Evolutionary conservation across 2,797 vertebrate species (phyloP).

Genomic region (Artibeus jamaicensis): DNA sequence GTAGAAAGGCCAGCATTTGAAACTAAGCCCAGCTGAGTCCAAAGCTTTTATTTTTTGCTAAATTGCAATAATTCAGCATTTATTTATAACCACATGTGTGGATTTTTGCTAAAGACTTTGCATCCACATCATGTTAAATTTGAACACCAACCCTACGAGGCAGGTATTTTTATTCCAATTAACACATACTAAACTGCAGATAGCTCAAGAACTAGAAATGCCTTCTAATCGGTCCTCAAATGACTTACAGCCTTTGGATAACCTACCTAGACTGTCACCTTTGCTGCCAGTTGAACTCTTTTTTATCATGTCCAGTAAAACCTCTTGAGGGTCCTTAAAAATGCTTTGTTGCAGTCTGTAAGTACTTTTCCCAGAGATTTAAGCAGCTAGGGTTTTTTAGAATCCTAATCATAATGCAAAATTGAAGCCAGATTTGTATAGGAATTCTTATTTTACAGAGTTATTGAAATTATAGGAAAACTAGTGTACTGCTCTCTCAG

Average conservation of each 20-base stretch:
- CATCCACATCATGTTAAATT: neutral
- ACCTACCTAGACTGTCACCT: neutral
- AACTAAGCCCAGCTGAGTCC: neutral
- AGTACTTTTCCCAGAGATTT: neutral
- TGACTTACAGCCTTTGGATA: neutral
- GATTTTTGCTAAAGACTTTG: neutral
- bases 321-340: neutral
- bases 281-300: neutral
- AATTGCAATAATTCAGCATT: constrained; percentile 20
- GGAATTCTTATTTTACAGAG: neutral
- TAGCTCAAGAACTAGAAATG: neutral
- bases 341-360: neutral
- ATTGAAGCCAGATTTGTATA: constrained; percentile 28
- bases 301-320: neutral
- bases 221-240: neutral
- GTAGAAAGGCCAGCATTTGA: constrained; percentile 35
- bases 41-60: neutral
- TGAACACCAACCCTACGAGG: neutral
- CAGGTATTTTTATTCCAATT: neutral
- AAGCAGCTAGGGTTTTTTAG: neutral
- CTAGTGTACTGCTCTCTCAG: neutral
- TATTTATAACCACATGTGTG: neutral
- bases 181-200: neutral
- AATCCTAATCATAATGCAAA: neutral
- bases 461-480: neutral